Evolutionary conservation across 2,797 vertebrate species (phyloP).

Genomic region (Pseudochirops cupreus): DNA sequence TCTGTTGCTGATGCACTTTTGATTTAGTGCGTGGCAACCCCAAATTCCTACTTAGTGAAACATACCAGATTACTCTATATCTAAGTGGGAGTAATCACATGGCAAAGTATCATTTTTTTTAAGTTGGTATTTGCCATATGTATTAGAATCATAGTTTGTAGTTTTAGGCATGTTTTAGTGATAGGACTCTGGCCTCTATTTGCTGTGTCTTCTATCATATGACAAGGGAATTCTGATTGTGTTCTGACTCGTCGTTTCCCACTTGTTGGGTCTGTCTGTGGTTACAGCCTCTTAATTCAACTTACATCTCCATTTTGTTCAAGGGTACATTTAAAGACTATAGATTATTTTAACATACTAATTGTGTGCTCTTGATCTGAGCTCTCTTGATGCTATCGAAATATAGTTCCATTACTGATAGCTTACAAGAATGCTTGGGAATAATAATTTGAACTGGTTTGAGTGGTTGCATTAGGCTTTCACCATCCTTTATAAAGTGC

Average conservation of each 20-base stretch:
- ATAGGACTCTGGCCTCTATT: constrained; percentile 75
- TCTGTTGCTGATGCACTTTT: constrained; percentile 79
- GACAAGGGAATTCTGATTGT: constrained; percentile 73
- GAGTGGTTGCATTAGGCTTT: constrained; percentile 74
- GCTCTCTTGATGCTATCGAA: constrained; percentile 80
- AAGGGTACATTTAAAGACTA: constrained; percentile 71
- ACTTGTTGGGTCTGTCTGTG: constrained; percentile 76
- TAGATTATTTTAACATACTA: constrained; percentile 80
- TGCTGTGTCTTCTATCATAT: constrained; percentile 80
- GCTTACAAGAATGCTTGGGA: constrained; percentile 68
- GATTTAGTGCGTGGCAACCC: constrained; percentile 79
- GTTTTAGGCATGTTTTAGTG: constrained; percentile 75
- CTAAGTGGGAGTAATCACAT: constrained; percentile 66
- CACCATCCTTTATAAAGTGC: constrained; percentile 72
- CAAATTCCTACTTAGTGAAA: constrained; percentile 75
- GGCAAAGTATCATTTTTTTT: constrained; percentile 80
- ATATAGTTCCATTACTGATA: constrained; percentile 69
- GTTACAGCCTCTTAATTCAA: constrained; percentile 77
- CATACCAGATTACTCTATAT: constrained; percentile 76
- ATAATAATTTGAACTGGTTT: constrained; percentile 74
- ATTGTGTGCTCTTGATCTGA: constrained; percentile 81
- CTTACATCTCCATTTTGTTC: constrained; percentile 70
- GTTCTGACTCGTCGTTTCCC: constrained; percentile 80
- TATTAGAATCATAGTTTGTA: constrained; percentile 80
- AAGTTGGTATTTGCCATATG: constrained; percentile 79